These are phyloP conservation scores for Climacteris rufus DNA, from an alignment of 2,113 vertebrate species.

Conservation along the genomic window DNA sequence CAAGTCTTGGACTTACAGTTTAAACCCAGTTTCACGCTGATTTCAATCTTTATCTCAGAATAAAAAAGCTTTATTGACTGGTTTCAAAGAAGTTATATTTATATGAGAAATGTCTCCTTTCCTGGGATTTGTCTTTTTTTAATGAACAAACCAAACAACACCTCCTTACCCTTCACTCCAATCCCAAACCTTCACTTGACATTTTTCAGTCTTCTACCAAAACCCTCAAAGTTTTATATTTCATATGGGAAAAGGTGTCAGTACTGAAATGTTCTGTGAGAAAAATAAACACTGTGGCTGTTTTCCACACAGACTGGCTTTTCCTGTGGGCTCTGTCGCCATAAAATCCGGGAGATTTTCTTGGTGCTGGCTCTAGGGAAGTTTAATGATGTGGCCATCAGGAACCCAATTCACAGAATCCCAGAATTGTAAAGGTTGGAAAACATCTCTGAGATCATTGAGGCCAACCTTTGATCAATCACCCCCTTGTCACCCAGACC, in stretches of 20 bases:
- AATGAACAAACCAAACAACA: not conserved
- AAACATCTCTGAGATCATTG: not conserved
- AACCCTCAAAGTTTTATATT: not conserved
- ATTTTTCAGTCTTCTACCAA: not conserved
- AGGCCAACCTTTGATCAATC: accelerated
- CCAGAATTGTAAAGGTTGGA: not conserved
- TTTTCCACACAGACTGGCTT: accelerated
- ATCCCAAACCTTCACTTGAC: not conserved
- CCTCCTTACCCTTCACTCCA: not conserved
- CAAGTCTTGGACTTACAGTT: not conserved
- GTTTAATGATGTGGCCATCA: not conserved
- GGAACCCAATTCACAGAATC: not conserved
- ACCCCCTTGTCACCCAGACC: not conserved
- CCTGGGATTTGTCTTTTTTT: conserved; percentile 19
- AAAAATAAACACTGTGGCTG: accelerated
- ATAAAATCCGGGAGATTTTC: not conserved
- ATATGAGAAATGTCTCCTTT: not conserved
- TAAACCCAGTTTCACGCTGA: not conserved
- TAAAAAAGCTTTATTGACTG: not conserved
- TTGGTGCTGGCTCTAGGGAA: not conserved
- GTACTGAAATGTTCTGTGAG: not conserved
- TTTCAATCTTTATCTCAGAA: not conserved
- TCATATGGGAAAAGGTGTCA: not conserved
- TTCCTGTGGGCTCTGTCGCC: not conserved
- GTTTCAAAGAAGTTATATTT: not conserved